phyloP scores from a whole-genome alignment of 2,888 invertebrate genomes.

The Agriotes lineatus region DNA sequence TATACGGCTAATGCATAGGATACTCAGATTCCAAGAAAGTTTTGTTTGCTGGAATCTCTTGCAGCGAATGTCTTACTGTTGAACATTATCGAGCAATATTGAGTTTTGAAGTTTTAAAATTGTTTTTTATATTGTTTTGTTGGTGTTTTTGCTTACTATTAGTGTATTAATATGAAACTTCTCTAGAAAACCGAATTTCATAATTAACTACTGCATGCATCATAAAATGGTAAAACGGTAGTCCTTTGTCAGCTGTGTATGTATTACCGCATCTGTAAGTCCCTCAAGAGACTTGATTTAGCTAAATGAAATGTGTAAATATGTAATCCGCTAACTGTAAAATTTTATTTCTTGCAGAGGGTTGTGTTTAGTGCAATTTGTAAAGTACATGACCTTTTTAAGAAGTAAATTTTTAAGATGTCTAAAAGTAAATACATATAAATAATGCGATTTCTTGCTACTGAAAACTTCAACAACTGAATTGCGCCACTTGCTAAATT shows the following conservation, averaged over 20 bases:
- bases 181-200: conserved; percentile 66
- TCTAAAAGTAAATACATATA: conserved; percentile 23
- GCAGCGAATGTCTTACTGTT: conserved; percentile 35
- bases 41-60: conserved; percentile 31
- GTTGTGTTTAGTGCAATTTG: conserved; percentile 38
- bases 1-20: conserved; percentile 57
- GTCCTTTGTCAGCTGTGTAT: conserved; percentile 49
- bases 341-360: conserved; percentile 47
- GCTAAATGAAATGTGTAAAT: conserved; percentile 47
- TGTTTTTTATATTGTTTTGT: conserved; percentile 45
- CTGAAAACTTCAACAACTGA: conserved; percentile 12
- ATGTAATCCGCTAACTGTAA: conserved; percentile 42
- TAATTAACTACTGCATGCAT: conserved; percentile 45
- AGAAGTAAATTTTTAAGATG: conserved; percentile 44
- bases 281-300: conserved; percentile 41
- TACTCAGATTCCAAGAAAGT: conserved; percentile 38
- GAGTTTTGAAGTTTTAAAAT: conserved; percentile 41
- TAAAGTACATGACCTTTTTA: conserved; percentile 30
- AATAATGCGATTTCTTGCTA: conserved; percentile 23
- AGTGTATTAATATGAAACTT: conserved; percentile 54
- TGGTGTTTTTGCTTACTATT: conserved; percentile 41
- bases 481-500: conserved; percentile 27
- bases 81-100: conserved; percentile 42
- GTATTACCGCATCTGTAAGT: conserved; percentile 47
- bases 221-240: conserved; percentile 43